Percentiles rank a stretch among this genome's conserved stretches.
Conservation (phyloP, 1,140 invertebrate genomes). For the Belonocnema kinseyi region DNA sequence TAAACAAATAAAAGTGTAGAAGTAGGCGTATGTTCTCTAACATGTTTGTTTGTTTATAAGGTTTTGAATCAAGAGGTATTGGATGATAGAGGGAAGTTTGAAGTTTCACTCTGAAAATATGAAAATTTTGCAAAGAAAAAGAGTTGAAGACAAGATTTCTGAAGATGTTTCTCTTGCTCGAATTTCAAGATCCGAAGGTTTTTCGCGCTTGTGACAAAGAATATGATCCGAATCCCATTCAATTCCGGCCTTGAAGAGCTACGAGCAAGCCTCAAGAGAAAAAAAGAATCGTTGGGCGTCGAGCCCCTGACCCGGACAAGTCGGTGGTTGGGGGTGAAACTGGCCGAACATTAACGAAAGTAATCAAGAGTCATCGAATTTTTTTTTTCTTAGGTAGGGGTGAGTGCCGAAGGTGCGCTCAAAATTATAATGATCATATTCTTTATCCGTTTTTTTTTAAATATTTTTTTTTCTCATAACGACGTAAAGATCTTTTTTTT, state of each 20-base stretch:
- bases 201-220: slow-evolving; percentile 75
- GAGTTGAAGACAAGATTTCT: slow-evolving; percentile 71
- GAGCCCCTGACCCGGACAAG: slow-evolving; percentile 58
- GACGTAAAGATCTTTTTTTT: slow-evolving; percentile 33
- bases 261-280: slow-evolving; percentile 65
- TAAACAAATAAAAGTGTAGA: slow-evolving; percentile 18
- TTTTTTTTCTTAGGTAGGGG: slow-evolving; percentile 63
- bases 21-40: slow-evolving; percentile 69
- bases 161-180: slow-evolving; percentile 71
- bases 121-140: slow-evolving; percentile 71
- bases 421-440: slow-evolving; percentile 72
- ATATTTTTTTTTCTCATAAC: slow-evolving; percentile 55
- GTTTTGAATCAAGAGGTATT: slow-evolving; percentile 78
- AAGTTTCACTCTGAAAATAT: slow-evolving; percentile 75
- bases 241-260: slow-evolving; percentile 71
- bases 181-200: slow-evolving; percentile 72
- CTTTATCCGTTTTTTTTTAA: slow-evolving; percentile 70
- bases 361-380: slow-evolving; percentile 63
- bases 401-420: slow-evolving; percentile 62
- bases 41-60: slow-evolving; percentile 77
- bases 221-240: slow-evolving; percentile 74
- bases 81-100: slow-evolving; percentile 77
- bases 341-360: slow-evolving; percentile 61
- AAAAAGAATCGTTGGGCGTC: slow-evolving; percentile 62
- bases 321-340: slow-evolving; percentile 64